Evolutionary conservation across 2,113 vertebrate species (phyloP).

Genomic region (Tachysurus vachellii): DNA sequence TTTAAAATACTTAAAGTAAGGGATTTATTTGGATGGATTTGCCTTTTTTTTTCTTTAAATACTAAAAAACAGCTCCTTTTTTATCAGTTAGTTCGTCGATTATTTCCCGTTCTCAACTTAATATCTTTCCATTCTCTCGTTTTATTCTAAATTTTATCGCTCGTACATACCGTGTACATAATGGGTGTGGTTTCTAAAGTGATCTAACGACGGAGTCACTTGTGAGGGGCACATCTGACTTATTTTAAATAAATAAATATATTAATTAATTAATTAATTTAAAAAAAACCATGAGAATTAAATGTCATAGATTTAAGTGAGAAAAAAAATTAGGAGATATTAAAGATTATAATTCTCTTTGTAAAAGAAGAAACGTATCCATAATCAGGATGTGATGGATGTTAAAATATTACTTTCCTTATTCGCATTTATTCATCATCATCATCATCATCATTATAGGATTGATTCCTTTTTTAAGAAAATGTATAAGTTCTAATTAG

Average conservation of each 20-base stretch:
- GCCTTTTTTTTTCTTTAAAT: not conserved
- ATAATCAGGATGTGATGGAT: not conserved
- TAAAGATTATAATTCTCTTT: not conserved
- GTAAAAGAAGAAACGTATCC: not conserved
- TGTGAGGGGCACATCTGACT: not conserved
- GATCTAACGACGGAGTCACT: not conserved
- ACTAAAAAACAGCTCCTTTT: not conserved
- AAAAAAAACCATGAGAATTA: not conserved
- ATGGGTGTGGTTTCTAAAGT: not conserved
- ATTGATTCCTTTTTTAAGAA: not conserved
- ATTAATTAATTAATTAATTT: no score
- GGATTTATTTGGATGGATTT: not conserved
- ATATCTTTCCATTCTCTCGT: not conserved
- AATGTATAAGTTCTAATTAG: not conserved
- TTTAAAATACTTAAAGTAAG: not conserved
- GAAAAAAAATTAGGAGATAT: not conserved
- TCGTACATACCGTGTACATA: not conserved
- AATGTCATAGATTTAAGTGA: not conserved
- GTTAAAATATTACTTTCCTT: not conserved
- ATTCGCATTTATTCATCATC: not conserved
- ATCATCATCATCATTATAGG: not conserved
- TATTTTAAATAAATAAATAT: not conserved
- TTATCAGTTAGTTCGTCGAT: not conserved
- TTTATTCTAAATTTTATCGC: not conserved
- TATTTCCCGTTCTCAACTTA: not conserved